Evolutionary conservation across 2,888 invertebrate genomes (phyloP), one percentile per base, ranked within the genome.

Genomic region (Meloe dianella): DNA sequence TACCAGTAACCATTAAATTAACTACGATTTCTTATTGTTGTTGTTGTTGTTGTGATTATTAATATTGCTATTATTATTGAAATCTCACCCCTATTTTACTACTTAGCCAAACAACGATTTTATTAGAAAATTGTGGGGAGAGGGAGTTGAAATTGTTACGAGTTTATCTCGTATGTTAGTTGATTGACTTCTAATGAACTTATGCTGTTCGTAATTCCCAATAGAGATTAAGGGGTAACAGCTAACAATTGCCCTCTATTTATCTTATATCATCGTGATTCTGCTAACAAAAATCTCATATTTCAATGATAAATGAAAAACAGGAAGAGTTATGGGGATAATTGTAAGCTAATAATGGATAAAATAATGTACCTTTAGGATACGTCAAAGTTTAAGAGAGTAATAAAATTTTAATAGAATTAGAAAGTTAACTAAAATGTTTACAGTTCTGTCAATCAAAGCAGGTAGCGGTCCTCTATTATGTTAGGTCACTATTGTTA

Each of bases 141-240:
- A 41, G n/a, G 2, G n/a, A 41, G 38, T 20, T 47, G 20, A 20
- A 47, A 47, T 47, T 47, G 47, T 47, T 47, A 20, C 9, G 47
- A 75, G 74, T 80, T 79, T 78, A 79, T 79, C 22, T 74, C 76
- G 75, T 75, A 73, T 78, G 81, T 80, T 81, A 80, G 79, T 79
- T 80, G 82, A 83, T 83, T 82, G 82, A 82, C 82, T 82, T 82
- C 79, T 83, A 83, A 83, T 83, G 82, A 83, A 83, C 81, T 83
- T 83, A 82, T 78, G 78, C 79, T 80, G 81, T 81, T 76, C 76
- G 76, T 78, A 79, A 75, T 74, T 76, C 78, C 82, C 77, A 78
- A 62, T 70, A 80, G 77, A 32, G 56, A 35, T 22, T 20, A 51
- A 22, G 47, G 47, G 47, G 47, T 51, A 51, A 51, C 47, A 58